Base-by-base conservation (phyloP, 2,888 invertebrate species). In the Chromoteleia sp. region DNA sequence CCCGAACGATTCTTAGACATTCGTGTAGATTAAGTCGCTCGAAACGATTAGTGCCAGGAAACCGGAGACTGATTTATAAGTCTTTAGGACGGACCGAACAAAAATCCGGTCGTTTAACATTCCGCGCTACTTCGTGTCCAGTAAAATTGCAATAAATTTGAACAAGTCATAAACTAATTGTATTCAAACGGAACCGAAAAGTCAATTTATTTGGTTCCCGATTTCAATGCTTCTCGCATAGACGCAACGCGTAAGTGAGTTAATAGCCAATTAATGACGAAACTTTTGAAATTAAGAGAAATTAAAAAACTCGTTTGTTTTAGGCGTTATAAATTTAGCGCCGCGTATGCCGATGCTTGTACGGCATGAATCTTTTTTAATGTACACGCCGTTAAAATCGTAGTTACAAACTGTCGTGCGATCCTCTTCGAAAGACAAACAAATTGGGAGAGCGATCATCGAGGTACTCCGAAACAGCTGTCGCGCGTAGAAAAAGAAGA, bases 51-150 rank as follows among this genome's bases (percentile, higher is more conserved):
- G 65, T 54, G 52, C 10, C 30, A 25, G 54, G 54, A 52, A 74
- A 70, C 48, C 52, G 30, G 29, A 58, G 74, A 56, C 56, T 74
- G 74, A 74, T 74, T 74, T 74, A 74, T 74, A 65, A 65, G 54
- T 58, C 65, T 54, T 56, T 48, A 65, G 58, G 58, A 36, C 52
- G 56, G 33, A 71, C 14, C 45, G 63, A 63, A 58, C 45, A 25
- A 52, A 43, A 50, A 33, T 50, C 41, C 21, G 19, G 5, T 48
- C 48, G 8, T 65, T 65, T 65, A 74, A 48, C 45, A 65, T 74
- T 63, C 63, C 2, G 15, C 50, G 21, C 29, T 14, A 1, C 10
- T 43, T 50, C 63, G 4, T 10, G 41, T 2, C 15, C 17, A 17
- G 19, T 43, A 10, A 39, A 67, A 67, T 29, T 15, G 33, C 1